These are phyloP conservation scores for Caerostris darwini DNA, from an alignment of 1,140 invertebrate genomes.

Conservation along the genomic window DNA sequence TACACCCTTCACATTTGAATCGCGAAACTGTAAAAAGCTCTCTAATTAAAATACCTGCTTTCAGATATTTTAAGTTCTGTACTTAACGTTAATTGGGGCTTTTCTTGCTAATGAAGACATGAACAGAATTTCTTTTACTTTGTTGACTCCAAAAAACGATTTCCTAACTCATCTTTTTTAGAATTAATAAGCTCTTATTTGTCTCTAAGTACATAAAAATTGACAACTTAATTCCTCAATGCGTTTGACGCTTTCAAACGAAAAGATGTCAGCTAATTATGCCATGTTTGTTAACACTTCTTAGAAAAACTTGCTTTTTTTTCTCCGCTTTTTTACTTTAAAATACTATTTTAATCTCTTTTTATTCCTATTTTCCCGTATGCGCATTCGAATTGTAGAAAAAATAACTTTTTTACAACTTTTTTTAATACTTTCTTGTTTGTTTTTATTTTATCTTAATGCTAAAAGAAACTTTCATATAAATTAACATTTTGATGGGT, in stretches of 20 bases:
- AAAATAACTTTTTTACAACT: not conserved
- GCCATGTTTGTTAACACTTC: not conserved
- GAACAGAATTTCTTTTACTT: slow-evolving; percentile 12
- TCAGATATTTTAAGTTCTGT: not conserved
- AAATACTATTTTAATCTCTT: not conserved
- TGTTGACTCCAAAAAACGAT: slow-evolving; percentile 9
- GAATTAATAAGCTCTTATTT: slow-evolving; percentile 27
- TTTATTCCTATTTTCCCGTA: not conserved
- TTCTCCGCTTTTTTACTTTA: not conserved
- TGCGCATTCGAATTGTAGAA: not conserved
- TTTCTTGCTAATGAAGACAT: not conserved
- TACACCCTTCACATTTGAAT: not conserved
- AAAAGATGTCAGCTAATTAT: slow-evolving; percentile 33
- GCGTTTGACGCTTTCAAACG: not conserved
- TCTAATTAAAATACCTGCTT: not conserved
- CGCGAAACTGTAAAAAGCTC: not conserved
- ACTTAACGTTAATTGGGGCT: slow-evolving; percentile 14
- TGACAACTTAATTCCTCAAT: slow-evolving; percentile 14
- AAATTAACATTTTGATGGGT: not conserved
- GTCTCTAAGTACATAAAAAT: slow-evolving; percentile 19
- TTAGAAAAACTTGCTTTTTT: too few species aligned
- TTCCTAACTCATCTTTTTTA: not conserved
- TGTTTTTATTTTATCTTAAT: not conserved
- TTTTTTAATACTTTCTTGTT: not conserved
- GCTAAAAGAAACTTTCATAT: not conserved